Evolutionary conservation across 2,113 vertebrate genomes (phyloP).

Genomic region (Cyanocitta stelleri): DNA sequence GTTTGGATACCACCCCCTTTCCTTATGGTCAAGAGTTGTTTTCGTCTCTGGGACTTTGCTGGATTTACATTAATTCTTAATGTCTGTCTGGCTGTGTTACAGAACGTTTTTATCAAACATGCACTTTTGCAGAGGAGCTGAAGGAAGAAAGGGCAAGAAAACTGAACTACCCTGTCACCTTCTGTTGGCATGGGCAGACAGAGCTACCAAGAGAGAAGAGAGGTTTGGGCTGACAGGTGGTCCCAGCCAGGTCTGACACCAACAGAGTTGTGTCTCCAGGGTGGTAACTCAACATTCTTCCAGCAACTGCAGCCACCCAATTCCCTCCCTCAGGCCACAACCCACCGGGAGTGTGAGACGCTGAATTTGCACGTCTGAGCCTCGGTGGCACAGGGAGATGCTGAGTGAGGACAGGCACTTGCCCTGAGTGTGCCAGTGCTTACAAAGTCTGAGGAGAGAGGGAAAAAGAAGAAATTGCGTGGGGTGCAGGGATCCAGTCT

Average conservation of each 20-base stretch:
- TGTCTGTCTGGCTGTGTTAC: not conserved
- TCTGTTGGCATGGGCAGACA: not conserved
- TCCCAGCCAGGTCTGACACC: not conserved
- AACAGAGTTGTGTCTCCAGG: not conserved
- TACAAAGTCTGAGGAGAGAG: not conserved
- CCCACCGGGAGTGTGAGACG: constrained; percentile 25
- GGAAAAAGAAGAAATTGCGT: not conserved
- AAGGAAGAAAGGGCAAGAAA: not conserved
- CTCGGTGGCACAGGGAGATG: not conserved
- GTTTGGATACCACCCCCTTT: not conserved
- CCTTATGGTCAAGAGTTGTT: not conserved
- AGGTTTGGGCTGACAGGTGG: not conserved
- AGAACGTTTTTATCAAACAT: not conserved
- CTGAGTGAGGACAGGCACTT: not conserved
- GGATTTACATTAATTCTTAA: not conserved
- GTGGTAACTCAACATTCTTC: not conserved
- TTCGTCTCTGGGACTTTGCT: not conserved
- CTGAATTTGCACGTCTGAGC: constrained; percentile 25
- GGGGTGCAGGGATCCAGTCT: not conserved
- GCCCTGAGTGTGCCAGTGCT: not conserved
- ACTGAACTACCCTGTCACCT: not conserved
- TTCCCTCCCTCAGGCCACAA: not conserved
- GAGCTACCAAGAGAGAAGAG: not conserved
- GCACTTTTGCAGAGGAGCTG: not conserved
- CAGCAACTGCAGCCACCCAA: not conserved